A percentile compares a stretch with the other conserved stretches of the same genome.
phyloP scores from a whole-genome alignment of 2,888 invertebrate species.

The Julus scanicus region DNA sequence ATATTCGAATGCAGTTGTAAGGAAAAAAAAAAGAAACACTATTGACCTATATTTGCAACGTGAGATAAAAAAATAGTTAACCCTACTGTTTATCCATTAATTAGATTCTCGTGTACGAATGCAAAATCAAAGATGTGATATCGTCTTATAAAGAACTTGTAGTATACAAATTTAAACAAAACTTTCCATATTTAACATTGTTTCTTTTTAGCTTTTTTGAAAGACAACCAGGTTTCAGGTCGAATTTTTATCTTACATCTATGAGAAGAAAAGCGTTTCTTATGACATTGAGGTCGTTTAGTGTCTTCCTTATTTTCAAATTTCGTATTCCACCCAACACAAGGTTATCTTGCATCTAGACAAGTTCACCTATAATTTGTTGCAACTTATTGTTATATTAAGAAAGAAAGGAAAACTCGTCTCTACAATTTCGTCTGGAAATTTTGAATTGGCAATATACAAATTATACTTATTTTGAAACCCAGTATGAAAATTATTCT shows the following conservation, averaged over 20 bases:
- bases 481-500: not conserved
- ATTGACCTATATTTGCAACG: not conserved
- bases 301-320: not conserved
- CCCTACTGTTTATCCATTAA: not conserved
- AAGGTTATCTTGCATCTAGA: too few relatives aligned
- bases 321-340: too few relatives aligned
- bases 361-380: too few relatives aligned
- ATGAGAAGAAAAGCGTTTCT: too few relatives aligned
- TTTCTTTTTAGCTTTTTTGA: not conserved
- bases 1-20: not conserved
- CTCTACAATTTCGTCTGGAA: too few relatives aligned
- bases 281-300: too few relatives aligned
- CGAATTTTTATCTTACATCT: too few relatives aligned
- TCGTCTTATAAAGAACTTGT: not conserved
- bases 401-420: too few relatives aligned
- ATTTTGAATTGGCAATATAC: not conserved
- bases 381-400: too few relatives aligned
- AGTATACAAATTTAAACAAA: not conserved
- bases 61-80: not conserved
- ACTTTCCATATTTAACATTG: not conserved
- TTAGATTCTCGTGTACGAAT: not conserved
- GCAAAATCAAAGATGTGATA: not conserved
- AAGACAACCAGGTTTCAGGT: too few relatives aligned
- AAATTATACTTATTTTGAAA: not conserved
- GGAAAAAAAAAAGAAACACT: not conserved